Percentiles rank a stretch among this genome's conserved stretches.
Conservation (phyloP, 2,888 invertebrate genomes). For the Drosophila neotestacea region DNA sequence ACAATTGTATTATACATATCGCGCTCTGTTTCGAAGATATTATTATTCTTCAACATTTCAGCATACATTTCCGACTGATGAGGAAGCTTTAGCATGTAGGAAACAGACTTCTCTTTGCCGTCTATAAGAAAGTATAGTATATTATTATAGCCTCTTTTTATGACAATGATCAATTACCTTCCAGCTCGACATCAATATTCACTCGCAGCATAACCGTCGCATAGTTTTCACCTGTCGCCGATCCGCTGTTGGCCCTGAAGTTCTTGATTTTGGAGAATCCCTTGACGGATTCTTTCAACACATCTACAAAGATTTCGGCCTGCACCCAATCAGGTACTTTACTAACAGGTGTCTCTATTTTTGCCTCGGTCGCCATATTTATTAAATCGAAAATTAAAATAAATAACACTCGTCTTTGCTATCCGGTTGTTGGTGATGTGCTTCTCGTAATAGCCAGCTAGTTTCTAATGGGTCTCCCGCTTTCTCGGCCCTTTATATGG, state of each 20-base stretch:
- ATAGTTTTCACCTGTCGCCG: conserved; percentile 79
- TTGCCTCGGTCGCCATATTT: conserved; percentile 15
- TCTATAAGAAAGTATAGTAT: background rate
- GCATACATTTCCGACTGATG: conserved; percentile 48
- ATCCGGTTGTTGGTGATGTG: too few relatives aligned
- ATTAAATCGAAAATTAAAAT: background rate
- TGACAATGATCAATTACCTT: conserved; percentile 47
- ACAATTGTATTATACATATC: conserved; percentile 70
- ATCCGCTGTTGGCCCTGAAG: conserved; percentile 57
- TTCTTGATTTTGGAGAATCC: conserved; percentile 44
- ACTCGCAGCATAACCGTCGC: conserved; percentile 77
- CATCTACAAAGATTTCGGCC: conserved; percentile 42
- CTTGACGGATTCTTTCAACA: conserved; percentile 32
- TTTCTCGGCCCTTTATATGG: too few relatives aligned
- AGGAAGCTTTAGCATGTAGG: conserved; percentile 70
- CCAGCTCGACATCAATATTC: conserved; percentile 68
- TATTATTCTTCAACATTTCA: conserved; percentile 44
- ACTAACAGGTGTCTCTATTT: background rate
- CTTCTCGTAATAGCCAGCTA: too few relatives aligned
- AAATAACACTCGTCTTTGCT: background rate
- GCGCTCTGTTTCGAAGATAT: conserved; percentile 73
- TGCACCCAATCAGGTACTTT: conserved; percentile 48
- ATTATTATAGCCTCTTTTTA: conserved; percentile 6
- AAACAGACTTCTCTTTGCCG: conserved; percentile 41
- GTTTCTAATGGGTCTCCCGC: too few relatives aligned